Conservation (phyloP, 2,113 vertebrate genomes). For the Elephas maximus region DNA sequence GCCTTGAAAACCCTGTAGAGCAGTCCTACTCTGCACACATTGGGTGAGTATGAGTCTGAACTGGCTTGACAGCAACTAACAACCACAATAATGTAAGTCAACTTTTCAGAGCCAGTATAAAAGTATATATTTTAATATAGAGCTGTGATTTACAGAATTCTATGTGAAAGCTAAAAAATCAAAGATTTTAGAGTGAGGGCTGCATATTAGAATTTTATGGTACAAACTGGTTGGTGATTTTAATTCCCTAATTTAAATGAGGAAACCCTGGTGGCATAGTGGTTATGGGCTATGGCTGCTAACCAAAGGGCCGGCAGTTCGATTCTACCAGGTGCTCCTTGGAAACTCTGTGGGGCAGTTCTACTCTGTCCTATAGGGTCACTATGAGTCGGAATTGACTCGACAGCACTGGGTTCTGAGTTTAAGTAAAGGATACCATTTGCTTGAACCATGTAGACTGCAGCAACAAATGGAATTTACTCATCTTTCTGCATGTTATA, state of each 20-base stretch:
- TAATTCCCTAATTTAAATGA: neutral
- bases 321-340: no score
- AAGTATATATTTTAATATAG: neutral
- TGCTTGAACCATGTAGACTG: neutral
- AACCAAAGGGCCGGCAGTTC: no score
- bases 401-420: no score
- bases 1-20: neutral
- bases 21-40: no score
- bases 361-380: no score
- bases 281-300: no score
- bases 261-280: no score
- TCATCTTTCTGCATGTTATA: neutral
- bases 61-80: no score
- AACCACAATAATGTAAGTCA: neutral
- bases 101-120: neutral
- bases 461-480: neutral
- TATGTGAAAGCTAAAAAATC: neutral
- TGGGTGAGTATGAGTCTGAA: no score
- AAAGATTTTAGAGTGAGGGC: neutral
- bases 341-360: no score
- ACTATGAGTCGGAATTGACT: no score
- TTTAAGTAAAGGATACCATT: neutral
- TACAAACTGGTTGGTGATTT: slow-evolving; percentile 11
- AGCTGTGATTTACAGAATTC: neutral
- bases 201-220: neutral